A percentile compares a stretch with the other conserved stretches of the same genome.
These are phyloP conservation scores for Drosophila subpulchrella DNA, from an alignment of 1,140 invertebrate genomes.

Conservation along the genomic window DNA sequence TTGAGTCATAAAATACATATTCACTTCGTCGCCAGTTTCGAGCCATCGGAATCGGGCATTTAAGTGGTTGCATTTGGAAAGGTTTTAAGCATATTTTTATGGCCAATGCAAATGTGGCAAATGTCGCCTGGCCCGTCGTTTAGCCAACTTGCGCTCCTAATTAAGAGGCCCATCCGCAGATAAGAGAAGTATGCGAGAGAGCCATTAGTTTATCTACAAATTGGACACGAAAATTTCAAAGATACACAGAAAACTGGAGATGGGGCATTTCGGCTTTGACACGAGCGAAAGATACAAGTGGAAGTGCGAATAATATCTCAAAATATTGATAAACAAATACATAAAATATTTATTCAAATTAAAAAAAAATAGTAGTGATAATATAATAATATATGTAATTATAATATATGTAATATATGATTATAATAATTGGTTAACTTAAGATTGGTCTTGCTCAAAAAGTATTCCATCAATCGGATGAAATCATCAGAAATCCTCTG, in stretches of 20 bases:
- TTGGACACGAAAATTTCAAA: background rate
- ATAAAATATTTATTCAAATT: background rate
- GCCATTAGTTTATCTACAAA: conserved; percentile 21
- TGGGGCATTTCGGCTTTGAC: background rate
- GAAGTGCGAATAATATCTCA: too few species aligned
- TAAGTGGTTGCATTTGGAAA: conserved; percentile 68
- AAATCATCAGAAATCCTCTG: background rate
- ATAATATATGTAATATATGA: too few species aligned
- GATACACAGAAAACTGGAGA: background rate
- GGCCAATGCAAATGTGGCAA: conserved; percentile 51
- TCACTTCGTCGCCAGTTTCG: conserved; percentile 44
- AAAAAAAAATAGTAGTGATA: background rate
- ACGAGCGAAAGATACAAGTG: conserved; percentile 1
- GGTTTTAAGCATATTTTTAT: conserved; percentile 51
- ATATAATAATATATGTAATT: too few species aligned
- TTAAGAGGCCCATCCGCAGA: conserved; percentile 41
- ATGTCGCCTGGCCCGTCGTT: conserved; percentile 43
- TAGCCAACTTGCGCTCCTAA: conserved; percentile 48
- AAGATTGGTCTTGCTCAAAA: background rate
- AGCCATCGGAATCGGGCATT: conserved; percentile 10
- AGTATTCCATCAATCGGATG: background rate
- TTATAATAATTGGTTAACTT: too few species aligned
- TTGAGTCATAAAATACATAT: conserved; percentile 81
- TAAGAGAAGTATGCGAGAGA: conserved; percentile 4
- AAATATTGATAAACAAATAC: background rate